Evolutionary conservation across 2,113 vertebrate species (phyloP).

Genomic region (Lepus europaeus): DNA sequence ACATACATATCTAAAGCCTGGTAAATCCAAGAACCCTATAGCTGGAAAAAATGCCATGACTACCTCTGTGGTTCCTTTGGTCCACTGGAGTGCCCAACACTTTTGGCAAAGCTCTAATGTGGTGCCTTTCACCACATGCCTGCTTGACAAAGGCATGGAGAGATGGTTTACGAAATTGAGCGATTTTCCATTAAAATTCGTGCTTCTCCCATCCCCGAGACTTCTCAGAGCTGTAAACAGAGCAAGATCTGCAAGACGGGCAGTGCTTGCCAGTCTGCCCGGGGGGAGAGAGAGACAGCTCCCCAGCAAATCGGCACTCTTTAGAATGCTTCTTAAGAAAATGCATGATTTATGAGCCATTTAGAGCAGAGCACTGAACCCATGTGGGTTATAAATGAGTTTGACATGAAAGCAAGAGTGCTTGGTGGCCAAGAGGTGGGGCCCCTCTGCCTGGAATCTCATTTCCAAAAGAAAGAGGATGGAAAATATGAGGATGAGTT

Average conservation of each 20-base stretch:
- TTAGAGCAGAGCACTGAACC: constrained; percentile 75
- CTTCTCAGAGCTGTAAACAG: not conserved
- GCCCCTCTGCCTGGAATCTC: not conserved
- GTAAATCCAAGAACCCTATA: not conserved
- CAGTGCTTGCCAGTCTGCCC: not conserved
- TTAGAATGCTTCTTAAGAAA: constrained; percentile 79
- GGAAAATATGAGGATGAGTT: not conserved
- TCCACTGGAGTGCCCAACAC: not conserved
- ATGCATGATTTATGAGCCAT: constrained; percentile 81
- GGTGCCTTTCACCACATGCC: rapidly evolving
- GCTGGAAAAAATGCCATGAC: not conserved
- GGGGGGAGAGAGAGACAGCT: not conserved
- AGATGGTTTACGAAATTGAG: not conserved
- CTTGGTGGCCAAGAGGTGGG: constrained; percentile 56
- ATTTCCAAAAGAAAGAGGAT: constrained; percentile 52
- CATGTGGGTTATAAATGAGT: constrained; percentile 64
- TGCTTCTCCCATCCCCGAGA: rapidly evolving
- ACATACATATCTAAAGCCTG: not conserved
- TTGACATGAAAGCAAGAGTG: constrained; percentile 57
- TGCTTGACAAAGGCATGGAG: not conserved
- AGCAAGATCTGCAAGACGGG: not conserved
- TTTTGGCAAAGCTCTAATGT: not conserved
- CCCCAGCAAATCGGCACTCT: not conserved
- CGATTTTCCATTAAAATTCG: not conserved
- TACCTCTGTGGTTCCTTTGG: not conserved